phyloP scores from a whole-genome alignment of 2,888 invertebrate species.

The Saturnia pavonia region DNA sequence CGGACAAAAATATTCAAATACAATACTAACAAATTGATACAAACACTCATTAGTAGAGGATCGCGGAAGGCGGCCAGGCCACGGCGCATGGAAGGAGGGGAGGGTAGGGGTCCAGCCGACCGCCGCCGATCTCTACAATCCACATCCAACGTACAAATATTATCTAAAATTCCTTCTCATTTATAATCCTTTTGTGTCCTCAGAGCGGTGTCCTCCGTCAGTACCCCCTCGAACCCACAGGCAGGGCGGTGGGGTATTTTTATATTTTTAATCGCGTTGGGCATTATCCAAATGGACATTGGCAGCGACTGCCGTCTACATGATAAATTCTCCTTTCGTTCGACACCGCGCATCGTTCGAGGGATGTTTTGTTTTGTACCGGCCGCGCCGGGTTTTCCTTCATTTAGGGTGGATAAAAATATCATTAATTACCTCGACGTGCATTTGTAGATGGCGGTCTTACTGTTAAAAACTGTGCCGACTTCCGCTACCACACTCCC shows the following conservation, averaged over 20 bases:
- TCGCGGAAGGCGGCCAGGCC: constrained; percentile 66
- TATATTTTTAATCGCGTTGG: constrained; percentile 82
- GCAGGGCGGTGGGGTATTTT: constrained; percentile 72
- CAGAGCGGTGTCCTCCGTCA: constrained; percentile 81
- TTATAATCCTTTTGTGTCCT: constrained; percentile 83
- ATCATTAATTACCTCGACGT: constrained; percentile 76
- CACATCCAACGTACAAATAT: constrained; percentile 82
- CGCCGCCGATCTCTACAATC: constrained; percentile 77
- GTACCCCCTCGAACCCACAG: constrained; percentile 48
- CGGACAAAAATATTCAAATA: constrained; percentile 81
- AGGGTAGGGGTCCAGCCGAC: constrained; percentile 44
- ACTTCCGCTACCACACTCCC: constrained; percentile 26
- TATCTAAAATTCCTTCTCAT: constrained; percentile 83
- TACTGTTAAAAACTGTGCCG: constrained; percentile 52
- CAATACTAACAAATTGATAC: constrained; percentile 83
- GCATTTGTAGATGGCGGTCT: constrained; percentile 71
- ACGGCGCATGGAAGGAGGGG: constrained; percentile 32
- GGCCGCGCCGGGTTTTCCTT: constrained; percentile 66
- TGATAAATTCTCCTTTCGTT: constrained; percentile 82
- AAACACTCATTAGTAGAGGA: constrained; percentile 80
- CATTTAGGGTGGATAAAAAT: constrained; percentile 58
- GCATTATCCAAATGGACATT: constrained; percentile 82
- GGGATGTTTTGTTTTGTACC: constrained; percentile 74
- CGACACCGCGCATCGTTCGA: constrained; percentile 79
- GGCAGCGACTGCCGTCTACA: constrained; percentile 79